A percentile compares a stretch with the other conserved stretches of the same genome.
These are phyloP conservation scores for Odontamblyopus rebecca DNA, from an alignment of 2,797 vertebrate genomes.

Conservation along the genomic window DNA sequence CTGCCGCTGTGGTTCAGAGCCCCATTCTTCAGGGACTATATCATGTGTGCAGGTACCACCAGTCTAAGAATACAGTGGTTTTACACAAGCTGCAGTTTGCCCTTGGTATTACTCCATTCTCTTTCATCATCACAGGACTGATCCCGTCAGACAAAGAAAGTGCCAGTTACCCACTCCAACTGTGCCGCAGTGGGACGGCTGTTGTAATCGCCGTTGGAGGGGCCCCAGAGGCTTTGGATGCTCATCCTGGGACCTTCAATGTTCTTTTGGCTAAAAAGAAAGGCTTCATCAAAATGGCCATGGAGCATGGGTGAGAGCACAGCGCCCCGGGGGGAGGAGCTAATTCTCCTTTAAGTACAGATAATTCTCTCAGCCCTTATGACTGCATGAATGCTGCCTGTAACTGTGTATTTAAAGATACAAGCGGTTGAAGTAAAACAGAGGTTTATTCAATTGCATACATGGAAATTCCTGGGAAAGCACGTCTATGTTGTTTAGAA, in stretches of 20 bases:
- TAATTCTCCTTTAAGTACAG: not conserved
- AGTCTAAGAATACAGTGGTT: not conserved
- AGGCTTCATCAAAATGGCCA: constrained; percentile 90
- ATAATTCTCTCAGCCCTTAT: constrained; percentile 16
- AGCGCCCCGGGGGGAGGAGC: not conserved
- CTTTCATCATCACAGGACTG: constrained; percentile 76
- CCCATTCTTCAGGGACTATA: constrained; percentile 90
- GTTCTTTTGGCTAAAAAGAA: constrained; percentile 86
- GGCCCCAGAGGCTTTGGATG: constrained; percentile 87
- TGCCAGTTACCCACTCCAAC: constrained; percentile 73
- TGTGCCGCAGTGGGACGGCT: constrained; percentile 74
- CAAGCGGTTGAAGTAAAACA: constrained; percentile 38
- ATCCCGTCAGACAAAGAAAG: constrained; percentile 87
- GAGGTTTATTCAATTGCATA: constrained; percentile 35
- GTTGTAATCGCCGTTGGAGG: constrained; percentile 86
- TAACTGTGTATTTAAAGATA: constrained; percentile 12
- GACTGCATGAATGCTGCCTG: constrained; percentile 11
- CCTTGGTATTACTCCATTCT: constrained; percentile 3
- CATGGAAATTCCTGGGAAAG: constrained; percentile 36
- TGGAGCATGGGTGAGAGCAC: constrained; percentile 83
- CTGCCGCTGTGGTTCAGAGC: constrained; percentile 88
- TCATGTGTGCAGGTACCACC: constrained; percentile 84
- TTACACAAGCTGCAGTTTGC: not conserved
- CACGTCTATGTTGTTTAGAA: constrained; percentile 4
- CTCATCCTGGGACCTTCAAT: constrained; percentile 82